A percentile compares a stretch with the other conserved stretches of the same genome.
Conservation (phyloP, 2,113 vertebrate species). For the Hippocampus abdominalis region DNA sequence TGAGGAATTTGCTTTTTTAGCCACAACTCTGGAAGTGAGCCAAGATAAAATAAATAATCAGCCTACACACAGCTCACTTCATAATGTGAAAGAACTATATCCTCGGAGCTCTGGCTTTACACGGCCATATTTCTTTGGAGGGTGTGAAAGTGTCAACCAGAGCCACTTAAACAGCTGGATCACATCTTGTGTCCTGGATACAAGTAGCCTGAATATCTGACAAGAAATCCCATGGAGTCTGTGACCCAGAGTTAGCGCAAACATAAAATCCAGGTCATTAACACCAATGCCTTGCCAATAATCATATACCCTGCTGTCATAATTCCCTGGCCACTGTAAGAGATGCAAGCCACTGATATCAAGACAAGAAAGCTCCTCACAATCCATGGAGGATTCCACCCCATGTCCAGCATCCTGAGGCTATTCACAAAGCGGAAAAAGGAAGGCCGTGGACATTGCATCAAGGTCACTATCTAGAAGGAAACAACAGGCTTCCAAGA, state of each 20-base stretch:
- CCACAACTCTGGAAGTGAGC: constrained; percentile 34
- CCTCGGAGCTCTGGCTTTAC: constrained; percentile 11
- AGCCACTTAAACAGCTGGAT: not conserved
- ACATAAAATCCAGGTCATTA: no score
- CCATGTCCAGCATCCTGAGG: no score
- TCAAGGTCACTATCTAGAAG: no score
- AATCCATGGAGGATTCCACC: no score
- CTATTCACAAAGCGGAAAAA: no score
- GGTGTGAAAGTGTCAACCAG: not conserved
- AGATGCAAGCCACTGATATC: no score
- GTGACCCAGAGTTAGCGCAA: not conserved
- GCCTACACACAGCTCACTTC: not conserved
- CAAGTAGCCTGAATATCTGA: not conserved
- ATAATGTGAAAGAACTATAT: constrained; percentile 9
- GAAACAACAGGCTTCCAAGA: no score
- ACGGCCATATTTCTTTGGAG: not conserved
- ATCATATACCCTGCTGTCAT: no score
- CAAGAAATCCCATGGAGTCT: not conserved
- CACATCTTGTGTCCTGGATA: not conserved
- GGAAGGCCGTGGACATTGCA: no score
- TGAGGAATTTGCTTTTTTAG: constrained; percentile 32
- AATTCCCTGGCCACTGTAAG: no score
- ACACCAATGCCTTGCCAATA: no score
- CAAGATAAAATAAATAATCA: constrained; percentile 47
- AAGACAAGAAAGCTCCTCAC: no score